Evolutionary conservation across 1,140 invertebrate genomes (phyloP).

Genomic region (Pachypsylla venusta): DNA sequence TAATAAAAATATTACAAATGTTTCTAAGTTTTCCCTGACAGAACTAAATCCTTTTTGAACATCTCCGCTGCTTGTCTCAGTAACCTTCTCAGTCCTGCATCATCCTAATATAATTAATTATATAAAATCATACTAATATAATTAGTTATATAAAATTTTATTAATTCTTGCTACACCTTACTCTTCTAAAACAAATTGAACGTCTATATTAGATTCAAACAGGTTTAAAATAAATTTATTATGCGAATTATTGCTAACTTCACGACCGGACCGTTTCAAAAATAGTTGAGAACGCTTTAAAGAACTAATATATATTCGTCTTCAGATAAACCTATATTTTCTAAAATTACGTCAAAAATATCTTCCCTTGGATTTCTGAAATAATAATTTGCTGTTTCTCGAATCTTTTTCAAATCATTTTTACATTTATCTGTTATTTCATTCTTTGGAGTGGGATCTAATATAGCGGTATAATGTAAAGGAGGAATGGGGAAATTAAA

Average conservation of each 20-base stretch:
- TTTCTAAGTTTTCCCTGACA: slow-evolving; percentile 21
- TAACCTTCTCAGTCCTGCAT: slow-evolving; percentile 22
- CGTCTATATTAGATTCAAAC: slow-evolving; percentile 24
- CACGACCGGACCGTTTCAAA: background rate
- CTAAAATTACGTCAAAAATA: background rate
- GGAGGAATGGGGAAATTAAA: background rate
- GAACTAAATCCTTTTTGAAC: slow-evolving; percentile 17
- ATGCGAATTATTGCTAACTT: slow-evolving; percentile 23
- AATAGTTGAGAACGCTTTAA: slow-evolving; percentile 9
- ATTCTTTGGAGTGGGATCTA: background rate
- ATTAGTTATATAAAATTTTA: slow-evolving; percentile 24
- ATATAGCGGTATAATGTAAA: background rate
- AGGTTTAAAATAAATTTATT: slow-evolving; percentile 22
- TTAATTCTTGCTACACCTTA: slow-evolving; percentile 22
- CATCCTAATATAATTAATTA: slow-evolving; percentile 23
- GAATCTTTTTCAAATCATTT: background rate
- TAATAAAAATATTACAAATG: slow-evolving; percentile 24
- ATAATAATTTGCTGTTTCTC: background rate
- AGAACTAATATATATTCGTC: background rate
- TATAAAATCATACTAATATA: slow-evolving; percentile 23
- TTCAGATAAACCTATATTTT: background rate
- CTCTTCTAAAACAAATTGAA: slow-evolving; percentile 24
- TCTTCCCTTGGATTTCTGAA: background rate
- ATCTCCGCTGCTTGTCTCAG: slow-evolving; percentile 19
- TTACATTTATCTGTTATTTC: background rate